These are phyloP conservation scores for Drosophila equinoxialis DNA, from an alignment of 1,140 invertebrate species.

Conservation along the genomic window DNA sequence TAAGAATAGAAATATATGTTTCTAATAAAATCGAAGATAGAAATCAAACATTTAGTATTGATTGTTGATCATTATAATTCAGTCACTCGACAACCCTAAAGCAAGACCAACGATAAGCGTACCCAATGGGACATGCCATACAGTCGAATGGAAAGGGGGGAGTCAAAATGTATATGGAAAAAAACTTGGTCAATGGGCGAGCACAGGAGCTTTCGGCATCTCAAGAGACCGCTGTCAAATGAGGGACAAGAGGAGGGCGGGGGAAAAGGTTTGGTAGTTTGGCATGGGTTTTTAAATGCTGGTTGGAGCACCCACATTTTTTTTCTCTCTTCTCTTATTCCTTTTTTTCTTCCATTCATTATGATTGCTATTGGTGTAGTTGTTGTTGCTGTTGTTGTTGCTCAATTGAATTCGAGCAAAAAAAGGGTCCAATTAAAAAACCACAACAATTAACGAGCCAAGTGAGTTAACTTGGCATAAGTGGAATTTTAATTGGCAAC, in stretches of 20 bases:
- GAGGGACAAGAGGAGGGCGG: neutral
- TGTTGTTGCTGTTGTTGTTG: slow-evolving; percentile 61
- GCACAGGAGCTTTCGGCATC: slow-evolving; percentile 25
- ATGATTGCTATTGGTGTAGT: slow-evolving; percentile 66
- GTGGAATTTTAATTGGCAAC: slow-evolving; percentile 83
- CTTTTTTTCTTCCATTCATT: slow-evolving; percentile 58
- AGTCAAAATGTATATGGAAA: slow-evolving; percentile 20
- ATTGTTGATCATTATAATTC: neutral
- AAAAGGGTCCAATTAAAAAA: slow-evolving; percentile 83
- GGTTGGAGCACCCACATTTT: slow-evolving; percentile 43
- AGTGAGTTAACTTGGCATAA: slow-evolving; percentile 83
- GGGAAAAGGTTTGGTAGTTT: neutral
- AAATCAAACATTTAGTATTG: neutral
- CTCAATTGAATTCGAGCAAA: slow-evolving; percentile 77
- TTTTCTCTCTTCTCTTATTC: slow-evolving; percentile 4
- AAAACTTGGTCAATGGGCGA: slow-evolving; percentile 43
- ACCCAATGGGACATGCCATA: slow-evolving; percentile 43
- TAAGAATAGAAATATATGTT: too few species aligned
- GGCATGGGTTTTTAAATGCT: slow-evolving; percentile 25
- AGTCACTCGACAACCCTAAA: slow-evolving; percentile 18
- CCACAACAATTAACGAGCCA: slow-evolving; percentile 83
- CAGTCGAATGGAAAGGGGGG: neutral
- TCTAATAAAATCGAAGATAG: too few species aligned
- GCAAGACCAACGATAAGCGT: slow-evolving; percentile 38
- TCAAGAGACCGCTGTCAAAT: neutral